phyloP scores from a whole-genome alignment of 2,888 invertebrate genomes.

The Drosophila algonquin region DNA sequence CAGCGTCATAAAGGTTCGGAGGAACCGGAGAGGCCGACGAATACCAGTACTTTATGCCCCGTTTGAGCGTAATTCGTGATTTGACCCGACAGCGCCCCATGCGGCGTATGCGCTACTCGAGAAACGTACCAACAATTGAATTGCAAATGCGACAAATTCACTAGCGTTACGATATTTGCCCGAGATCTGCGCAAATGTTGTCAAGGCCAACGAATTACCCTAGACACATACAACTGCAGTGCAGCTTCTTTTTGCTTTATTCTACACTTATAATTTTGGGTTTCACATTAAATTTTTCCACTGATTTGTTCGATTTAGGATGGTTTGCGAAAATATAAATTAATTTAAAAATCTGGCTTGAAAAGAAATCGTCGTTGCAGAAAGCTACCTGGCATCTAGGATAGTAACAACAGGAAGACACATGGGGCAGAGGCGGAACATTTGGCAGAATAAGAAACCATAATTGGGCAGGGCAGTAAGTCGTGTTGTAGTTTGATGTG shows the following conservation, averaged over 20 bases:
- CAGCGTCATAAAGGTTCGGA: conserved; percentile 50
- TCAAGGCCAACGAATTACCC: conserved; percentile 8
- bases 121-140: conserved; percentile 39
- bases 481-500: too few relatives aligned
- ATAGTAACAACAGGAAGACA: not conserved
- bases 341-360: too few relatives aligned
- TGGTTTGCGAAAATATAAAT: too few relatives aligned
- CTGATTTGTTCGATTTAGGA: too few relatives aligned
- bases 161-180: conserved; percentile 26
- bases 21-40: conserved; percentile 37
- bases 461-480: too few relatives aligned
- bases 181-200: not conserved
- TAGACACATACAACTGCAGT: not conserved
- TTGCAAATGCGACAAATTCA: conserved; percentile 26
- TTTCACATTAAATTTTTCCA: not conserved
- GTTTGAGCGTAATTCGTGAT: conserved; percentile 56
- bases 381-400: too few relatives aligned
- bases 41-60: conserved; percentile 51
- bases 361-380: too few relatives aligned
- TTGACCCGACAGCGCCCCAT: conserved; percentile 45
- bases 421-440: not conserved
- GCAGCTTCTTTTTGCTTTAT: not conserved
- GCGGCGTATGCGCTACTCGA: conserved; percentile 71
- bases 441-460: too few relatives aligned
- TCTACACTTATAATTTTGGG: not conserved